These are phyloP conservation scores for Drosophila picticornis DNA, from an alignment of 2,888 invertebrate genomes.

Conservation along the genomic window DNA sequence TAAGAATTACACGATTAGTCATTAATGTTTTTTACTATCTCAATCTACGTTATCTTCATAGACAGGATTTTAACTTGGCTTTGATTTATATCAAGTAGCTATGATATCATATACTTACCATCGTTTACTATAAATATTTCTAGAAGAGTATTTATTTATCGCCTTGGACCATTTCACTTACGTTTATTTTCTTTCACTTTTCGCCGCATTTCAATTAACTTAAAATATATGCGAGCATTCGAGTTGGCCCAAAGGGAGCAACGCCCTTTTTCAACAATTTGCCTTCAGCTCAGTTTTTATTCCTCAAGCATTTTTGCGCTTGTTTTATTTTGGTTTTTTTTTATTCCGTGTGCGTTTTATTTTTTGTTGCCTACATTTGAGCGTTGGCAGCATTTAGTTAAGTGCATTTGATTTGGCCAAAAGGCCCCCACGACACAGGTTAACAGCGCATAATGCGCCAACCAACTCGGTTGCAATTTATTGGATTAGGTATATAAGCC, in stretches of 20 bases:
- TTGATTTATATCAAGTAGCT: not conserved
- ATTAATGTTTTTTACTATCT: not conserved
- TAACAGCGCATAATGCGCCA: slow-evolving; percentile 57
- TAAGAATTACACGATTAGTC: not conserved
- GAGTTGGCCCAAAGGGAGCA: slow-evolving; percentile 28
- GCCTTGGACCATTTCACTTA: not conserved
- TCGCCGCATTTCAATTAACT: slow-evolving; percentile 71
- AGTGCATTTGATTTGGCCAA: slow-evolving; percentile 73
- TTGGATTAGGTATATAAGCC: slow-evolving; percentile 63
- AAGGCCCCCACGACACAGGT: slow-evolving; percentile 51
- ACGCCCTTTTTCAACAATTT: slow-evolving; percentile 50
- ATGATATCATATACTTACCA: not conserved
- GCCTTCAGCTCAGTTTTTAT: slow-evolving; percentile 39
- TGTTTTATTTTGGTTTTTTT: slow-evolving; percentile 3
- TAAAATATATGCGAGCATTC: slow-evolving; percentile 61
- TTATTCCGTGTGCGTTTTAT: not conserved
- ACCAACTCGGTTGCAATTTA: slow-evolving; percentile 63
- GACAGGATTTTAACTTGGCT: not conserved
- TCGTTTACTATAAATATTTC: not conserved
- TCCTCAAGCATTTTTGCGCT: slow-evolving; percentile 15
- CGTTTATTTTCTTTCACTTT: slow-evolving; percentile 13
- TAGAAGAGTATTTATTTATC: not conserved
- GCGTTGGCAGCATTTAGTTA: slow-evolving; percentile 68
- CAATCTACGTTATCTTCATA: not conserved
- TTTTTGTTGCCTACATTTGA: slow-evolving; percentile 52